A percentile compares a stretch with the other conserved stretches of the same genome.
These are phyloP conservation scores for Petrocephalus zakoni DNA, from an alignment of 2,113 vertebrate genomes.

Conservation along the genomic window DNA sequence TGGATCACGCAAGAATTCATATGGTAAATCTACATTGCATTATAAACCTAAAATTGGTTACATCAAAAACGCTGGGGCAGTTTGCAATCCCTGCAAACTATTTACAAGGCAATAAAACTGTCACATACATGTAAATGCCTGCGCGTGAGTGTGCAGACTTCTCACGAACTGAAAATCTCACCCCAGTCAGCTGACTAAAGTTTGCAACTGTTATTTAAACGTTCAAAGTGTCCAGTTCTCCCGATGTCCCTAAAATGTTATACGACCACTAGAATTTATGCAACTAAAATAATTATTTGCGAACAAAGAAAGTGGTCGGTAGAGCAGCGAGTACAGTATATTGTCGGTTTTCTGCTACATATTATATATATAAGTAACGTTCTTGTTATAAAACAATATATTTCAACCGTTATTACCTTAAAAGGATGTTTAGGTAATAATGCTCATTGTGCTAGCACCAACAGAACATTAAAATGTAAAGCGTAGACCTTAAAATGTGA, in stretches of 20 bases:
- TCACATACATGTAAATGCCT: too few species aligned
- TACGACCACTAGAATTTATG: neutral
- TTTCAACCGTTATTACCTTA: neutral
- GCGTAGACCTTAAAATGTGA: neutral
- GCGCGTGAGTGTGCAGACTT: too few species aligned
- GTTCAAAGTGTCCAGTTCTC: neutral
- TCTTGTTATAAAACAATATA: neutral
- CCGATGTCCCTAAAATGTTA: neutral
- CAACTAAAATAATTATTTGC: neutral
- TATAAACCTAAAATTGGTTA: too few species aligned
- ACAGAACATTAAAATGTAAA: neutral
- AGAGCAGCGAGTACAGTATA: neutral
- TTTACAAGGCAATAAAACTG: too few species aligned
- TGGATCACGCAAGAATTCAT: too few species aligned
- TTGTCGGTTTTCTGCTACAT: neutral
- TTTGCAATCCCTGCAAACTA: too few species aligned
- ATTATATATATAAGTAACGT: neutral
- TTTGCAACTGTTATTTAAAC: neutral
- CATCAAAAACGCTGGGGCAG: too few species aligned
- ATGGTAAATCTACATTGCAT: too few species aligned
- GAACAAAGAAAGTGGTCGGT: neutral
- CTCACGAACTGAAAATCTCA: too few species aligned
- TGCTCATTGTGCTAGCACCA: neutral
- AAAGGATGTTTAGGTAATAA: neutral
- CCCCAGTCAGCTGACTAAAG: too few species aligned